Conservation (phyloP, 2,113 vertebrate genomes). For the Poecile atricapillus region DNA sequence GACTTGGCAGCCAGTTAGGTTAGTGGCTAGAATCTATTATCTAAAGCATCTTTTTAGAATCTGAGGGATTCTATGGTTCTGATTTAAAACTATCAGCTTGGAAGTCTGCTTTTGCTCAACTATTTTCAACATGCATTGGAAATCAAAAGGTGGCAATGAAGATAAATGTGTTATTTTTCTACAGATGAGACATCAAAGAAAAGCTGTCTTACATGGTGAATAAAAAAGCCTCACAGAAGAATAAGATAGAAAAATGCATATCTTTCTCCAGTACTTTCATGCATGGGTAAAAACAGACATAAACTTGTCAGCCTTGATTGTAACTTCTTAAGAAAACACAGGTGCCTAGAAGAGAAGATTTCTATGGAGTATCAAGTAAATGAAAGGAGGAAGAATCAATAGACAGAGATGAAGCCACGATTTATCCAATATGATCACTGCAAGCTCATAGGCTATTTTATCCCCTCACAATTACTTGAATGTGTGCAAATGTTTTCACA, state of each 20-base stretch:
- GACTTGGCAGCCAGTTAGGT: background rate
- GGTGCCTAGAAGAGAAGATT: background rate
- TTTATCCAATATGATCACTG: background rate
- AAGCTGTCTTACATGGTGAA: background rate
- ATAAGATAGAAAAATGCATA: background rate
- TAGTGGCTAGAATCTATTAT: background rate
- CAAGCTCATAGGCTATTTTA: background rate
- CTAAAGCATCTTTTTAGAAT: background rate
- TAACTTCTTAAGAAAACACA: background rate
- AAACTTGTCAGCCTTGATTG: background rate
- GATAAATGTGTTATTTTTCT: background rate
- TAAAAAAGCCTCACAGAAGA: background rate
- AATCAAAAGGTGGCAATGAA: background rate
- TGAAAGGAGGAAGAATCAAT: background rate
- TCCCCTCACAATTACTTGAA: background rate
- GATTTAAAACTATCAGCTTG: background rate
- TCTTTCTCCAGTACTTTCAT: background rate
- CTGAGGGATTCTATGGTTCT: background rate
- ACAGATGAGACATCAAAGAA: background rate
- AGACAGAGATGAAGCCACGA: background rate
- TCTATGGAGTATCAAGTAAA: background rate
- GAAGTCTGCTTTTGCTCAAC: background rate
- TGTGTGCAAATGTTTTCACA: background rate
- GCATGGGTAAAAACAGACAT: background rate
- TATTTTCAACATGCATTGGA: background rate